phyloP scores from a whole-genome alignment of 2,797 vertebrate genomes.

The Spondyliosoma cantharus region DNA sequence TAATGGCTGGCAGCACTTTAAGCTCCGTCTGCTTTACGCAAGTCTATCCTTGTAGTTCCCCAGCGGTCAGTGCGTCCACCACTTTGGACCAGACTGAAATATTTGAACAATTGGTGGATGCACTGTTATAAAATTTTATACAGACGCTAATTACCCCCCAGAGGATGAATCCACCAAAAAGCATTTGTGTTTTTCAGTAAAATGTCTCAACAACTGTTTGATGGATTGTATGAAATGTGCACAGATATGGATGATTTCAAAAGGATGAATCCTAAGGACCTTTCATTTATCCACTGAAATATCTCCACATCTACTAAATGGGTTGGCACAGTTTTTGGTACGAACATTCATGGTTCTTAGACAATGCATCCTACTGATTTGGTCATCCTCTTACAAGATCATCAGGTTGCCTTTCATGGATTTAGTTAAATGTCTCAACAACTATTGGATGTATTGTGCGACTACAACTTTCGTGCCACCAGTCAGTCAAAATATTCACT shows the following conservation, averaged over 20 bases:
- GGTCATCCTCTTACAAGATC: not conserved
- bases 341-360: too few relatives aligned
- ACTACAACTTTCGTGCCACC: not conserved
- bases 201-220: not conserved
- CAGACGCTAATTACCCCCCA: not conserved
- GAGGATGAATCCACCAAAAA: not conserved
- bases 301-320: not conserved
- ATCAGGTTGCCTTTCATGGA: not conserved
- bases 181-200: not conserved
- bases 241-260: not conserved
- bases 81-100: conserved; percentile 1
- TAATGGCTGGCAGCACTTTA: conserved; percentile 11
- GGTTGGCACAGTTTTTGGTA: too few relatives aligned
- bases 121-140: not conserved
- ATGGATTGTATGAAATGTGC: not conserved
- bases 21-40: conserved; percentile 6
- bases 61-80: not conserved
- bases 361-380: too few relatives aligned
- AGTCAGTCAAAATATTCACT: not conserved
- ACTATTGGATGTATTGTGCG: too few relatives aligned
- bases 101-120: not conserved
- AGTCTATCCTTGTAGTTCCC: not conserved
- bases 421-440: not conserved
- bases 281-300: not conserved
- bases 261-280: not conserved